Percentiles rank a stretch among this genome's conserved stretches.
These are phyloP conservation scores for Stegastes partitus DNA, from an alignment of 2,113 vertebrate genomes.

Conservation along the genomic window DNA sequence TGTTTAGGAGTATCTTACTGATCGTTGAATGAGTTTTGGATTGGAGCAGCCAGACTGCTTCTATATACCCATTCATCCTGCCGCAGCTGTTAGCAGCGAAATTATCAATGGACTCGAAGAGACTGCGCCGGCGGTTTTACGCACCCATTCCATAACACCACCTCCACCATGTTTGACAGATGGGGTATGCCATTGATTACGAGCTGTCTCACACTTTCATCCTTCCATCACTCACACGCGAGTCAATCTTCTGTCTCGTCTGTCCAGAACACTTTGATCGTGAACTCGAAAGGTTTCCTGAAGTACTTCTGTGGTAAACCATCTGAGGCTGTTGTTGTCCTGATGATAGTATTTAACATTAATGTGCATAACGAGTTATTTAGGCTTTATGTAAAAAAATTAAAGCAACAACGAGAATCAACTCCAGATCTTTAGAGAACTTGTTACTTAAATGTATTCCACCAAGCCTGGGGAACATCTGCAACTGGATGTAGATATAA, in stretches of 20 bases:
- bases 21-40: background rate
- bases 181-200: background rate
- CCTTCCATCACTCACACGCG: background rate
- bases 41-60: slow-evolving; percentile 1
- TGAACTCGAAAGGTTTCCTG: slow-evolving; percentile 5
- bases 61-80: background rate
- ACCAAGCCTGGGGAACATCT: background rate
- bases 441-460: too few relatives aligned
- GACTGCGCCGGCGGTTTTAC: slow-evolving; percentile 6
- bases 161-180: slow-evolving; percentile 22
- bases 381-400: slow-evolving; percentile 8
- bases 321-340: background rate
- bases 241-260: background rate
- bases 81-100: slow-evolving; percentile 1
- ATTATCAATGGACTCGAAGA: slow-evolving; percentile 22
- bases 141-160: slow-evolving; percentile 12
- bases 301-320: slow-evolving; percentile 4
- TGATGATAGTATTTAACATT: background rate
- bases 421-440: background rate
- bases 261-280: slow-evolving; percentile 15
- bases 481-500: background rate
- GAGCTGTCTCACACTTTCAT: background rate
- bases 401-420: background rate
- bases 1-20: background rate
- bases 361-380: background rate